Conservation (phyloP, 1,140 invertebrate species). For the Aethina tumida region DNA sequence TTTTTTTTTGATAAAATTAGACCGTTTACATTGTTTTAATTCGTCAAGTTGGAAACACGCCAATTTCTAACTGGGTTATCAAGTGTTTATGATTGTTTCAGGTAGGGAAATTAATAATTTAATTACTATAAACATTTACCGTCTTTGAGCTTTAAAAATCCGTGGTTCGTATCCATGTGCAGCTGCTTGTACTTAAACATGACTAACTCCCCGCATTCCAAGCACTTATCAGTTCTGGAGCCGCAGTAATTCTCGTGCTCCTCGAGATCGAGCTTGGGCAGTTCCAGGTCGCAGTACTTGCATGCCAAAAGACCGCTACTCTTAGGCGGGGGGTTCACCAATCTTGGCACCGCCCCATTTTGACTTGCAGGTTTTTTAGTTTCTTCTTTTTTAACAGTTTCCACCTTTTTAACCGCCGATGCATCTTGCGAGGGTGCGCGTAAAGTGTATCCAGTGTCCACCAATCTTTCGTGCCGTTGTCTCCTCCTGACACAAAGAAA, state of each 20-base stretch:
- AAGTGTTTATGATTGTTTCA: too few species aligned
- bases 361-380: not conserved
- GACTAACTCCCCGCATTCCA: constrained; percentile 51
- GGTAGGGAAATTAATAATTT: too few species aligned
- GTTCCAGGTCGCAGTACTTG: constrained; percentile 51
- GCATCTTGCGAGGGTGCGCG: constrained; percentile 13
- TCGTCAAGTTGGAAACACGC: too few species aligned
- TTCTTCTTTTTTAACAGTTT: not conserved
- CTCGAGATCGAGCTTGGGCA: constrained; percentile 45
- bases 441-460: constrained; percentile 20
- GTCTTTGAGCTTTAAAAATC: constrained; percentile 45
- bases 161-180: constrained; percentile 52
- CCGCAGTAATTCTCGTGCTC: constrained; percentile 57
- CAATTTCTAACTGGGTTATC: too few species aligned
- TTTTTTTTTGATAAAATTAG: too few species aligned
- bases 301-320: constrained; percentile 36
- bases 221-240: constrained; percentile 52
- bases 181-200: constrained; percentile 54
- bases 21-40: too few species aligned
- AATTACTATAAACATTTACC: too few species aligned
- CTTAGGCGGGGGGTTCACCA: constrained; percentile 7
- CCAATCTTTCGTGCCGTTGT: constrained; percentile 21
- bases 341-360: constrained; percentile 9
- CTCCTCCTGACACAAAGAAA: too few species aligned
- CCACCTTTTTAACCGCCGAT: not conserved